These are phyloP conservation scores for Pterostichus madidus DNA, from an alignment of 2,888 invertebrate genomes.

Conservation along the genomic window DNA sequence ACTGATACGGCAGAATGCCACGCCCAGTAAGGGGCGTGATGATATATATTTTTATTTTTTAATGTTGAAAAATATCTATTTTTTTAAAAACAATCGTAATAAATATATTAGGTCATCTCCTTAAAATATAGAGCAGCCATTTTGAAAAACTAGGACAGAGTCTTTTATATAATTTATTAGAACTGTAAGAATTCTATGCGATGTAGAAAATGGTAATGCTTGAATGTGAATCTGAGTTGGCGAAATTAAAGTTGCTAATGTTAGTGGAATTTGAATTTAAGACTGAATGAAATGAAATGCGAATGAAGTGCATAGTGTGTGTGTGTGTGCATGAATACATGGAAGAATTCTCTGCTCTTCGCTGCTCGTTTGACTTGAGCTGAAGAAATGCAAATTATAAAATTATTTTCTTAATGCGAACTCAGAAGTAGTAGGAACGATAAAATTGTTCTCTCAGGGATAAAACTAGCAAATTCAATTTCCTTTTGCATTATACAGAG, in stretches of 20 bases:
- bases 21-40: too few species aligned
- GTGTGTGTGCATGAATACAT: neutral
- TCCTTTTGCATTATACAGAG: slow-evolving; percentile 42
- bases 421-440: slow-evolving; percentile 21
- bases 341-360: neutral
- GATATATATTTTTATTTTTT: too few species aligned
- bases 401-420: slow-evolving; percentile 53
- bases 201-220: too few species aligned
- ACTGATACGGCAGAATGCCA: too few species aligned
- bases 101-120: too few species aligned
- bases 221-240: slow-evolving; percentile 1
- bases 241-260: slow-evolving; percentile 25
- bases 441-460: slow-evolving; percentile 43
- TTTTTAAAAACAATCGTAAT: too few species aligned
- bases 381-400: slow-evolving; percentile 52
- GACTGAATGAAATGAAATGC: slow-evolving; percentile 33
- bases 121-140: too few species aligned
- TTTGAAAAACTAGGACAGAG: too few species aligned
- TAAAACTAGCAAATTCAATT: slow-evolving; percentile 51
- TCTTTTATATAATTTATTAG: too few species aligned
- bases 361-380: slow-evolving; percentile 14
- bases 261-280: slow-evolving; percentile 6
- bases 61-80: too few species aligned
- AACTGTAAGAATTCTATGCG: too few species aligned
- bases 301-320: slow-evolving; percentile 11